These are phyloP conservation scores for Aphidius gifuensis DNA, from an alignment of 1,140 invertebrate genomes.

Conservation along the genomic window DNA sequence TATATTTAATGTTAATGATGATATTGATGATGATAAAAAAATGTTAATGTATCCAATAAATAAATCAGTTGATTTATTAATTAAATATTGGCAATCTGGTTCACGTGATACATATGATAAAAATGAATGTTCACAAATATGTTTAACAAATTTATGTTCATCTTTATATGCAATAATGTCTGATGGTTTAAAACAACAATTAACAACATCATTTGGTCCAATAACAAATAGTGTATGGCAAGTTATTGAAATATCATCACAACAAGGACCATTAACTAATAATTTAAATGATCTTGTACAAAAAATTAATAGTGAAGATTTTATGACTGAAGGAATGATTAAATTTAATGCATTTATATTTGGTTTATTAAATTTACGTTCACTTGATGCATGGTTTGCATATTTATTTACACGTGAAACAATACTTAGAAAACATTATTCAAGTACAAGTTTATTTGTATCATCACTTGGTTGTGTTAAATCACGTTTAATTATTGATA, in stretches of 20 bases:
- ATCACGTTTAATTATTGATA: slow-evolving; percentile 66
- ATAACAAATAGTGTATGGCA: slow-evolving; percentile 88
- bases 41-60: slow-evolving; percentile 65
- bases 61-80: slow-evolving; percentile 65
- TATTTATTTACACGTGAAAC: slow-evolving; percentile 79
- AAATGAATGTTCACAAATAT: slow-evolving; percentile 64
- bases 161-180: slow-evolving; percentile 80
- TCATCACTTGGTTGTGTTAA: slow-evolving; percentile 64
- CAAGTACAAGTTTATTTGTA: slow-evolving; percentile 66
- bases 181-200: slow-evolving; percentile 75
- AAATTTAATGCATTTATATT: slow-evolving; percentile 89
- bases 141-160: slow-evolving; percentile 73
- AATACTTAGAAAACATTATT: slow-evolving; percentile 79
- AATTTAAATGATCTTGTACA: slow-evolving; percentile 83
- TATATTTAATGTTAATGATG: background rate
- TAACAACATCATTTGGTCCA: slow-evolving; percentile 82
- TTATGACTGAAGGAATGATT: slow-evolving; percentile 77
- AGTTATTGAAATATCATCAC: slow-evolving; percentile 81
- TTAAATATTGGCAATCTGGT: slow-evolving; percentile 52
- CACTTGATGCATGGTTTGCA: slow-evolving; percentile 81
- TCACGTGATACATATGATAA: slow-evolving; percentile 41
- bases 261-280: slow-evolving; percentile 80
- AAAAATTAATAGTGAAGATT: slow-evolving; percentile 79
- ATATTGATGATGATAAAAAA: slow-evolving; percentile 49
- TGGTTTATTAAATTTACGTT: slow-evolving; percentile 79